Percentiles rank a stretch among this genome's conserved stretches.
These are phyloP conservation scores for Chrysochloris asiatica DNA, from an alignment of 2,113 vertebrate species.

Conservation along the genomic window DNA sequence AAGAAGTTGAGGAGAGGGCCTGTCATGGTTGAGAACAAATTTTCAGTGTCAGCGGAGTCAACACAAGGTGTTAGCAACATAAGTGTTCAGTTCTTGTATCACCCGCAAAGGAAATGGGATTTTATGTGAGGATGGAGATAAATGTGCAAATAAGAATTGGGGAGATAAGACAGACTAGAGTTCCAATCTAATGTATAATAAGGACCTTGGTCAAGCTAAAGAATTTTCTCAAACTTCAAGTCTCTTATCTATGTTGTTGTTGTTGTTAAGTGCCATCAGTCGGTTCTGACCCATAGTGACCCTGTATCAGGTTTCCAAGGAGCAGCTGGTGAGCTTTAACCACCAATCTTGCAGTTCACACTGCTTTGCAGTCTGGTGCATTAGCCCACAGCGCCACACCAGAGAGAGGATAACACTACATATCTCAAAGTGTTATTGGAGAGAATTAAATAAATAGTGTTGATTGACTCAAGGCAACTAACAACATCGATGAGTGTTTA, in stretches of 20 bases:
- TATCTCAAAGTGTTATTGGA: background rate
- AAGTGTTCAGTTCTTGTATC: background rate
- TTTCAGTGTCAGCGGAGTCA: background rate
- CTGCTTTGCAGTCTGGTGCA: too few relatives aligned
- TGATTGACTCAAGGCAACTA: background rate
- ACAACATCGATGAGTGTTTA: background rate
- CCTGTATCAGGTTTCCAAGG: too few relatives aligned
- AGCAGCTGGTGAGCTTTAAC: too few relatives aligned
- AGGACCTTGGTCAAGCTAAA: background rate
- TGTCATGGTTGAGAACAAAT: background rate
- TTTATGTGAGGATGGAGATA: background rate
- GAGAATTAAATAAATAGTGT: background rate
- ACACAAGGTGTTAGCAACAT: background rate
- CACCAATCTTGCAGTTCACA: too few relatives aligned
- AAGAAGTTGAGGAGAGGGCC: background rate
- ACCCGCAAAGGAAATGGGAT: background rate
- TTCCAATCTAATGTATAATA: background rate
- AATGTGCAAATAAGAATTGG: background rate
- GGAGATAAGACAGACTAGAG: background rate
- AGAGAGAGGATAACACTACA: too few relatives aligned
- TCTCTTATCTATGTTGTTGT: background rate
- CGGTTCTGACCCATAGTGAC: too few relatives aligned
- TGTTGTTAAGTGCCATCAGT: too few relatives aligned
- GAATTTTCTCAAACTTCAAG: background rate
- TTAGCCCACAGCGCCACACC: too few relatives aligned